Evolutionary conservation across 2,888 invertebrate genomes (phyloP).

Genomic region (Cheilosia vulpina): DNA sequence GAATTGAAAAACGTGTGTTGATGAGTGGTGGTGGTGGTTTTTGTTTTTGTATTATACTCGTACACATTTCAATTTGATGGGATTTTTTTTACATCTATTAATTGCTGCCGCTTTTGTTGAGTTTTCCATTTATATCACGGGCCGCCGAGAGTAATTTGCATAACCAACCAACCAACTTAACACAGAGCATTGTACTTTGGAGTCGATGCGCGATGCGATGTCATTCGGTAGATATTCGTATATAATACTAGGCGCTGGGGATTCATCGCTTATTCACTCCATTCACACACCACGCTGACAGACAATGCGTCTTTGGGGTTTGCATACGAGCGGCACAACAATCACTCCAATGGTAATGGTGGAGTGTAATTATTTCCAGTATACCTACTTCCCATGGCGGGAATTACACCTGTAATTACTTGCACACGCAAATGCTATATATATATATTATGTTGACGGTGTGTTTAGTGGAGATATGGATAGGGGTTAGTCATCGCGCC

Average conservation of each 20-base stretch:
- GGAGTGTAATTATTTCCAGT: conserved; percentile 56
- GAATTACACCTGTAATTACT: conserved; percentile 65
- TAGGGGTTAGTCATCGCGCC: conserved; percentile 31
- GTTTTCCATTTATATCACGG: conserved; percentile 38
- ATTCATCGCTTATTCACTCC: conserved; percentile 41
- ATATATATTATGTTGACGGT: conserved; percentile 4
- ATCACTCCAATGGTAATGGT: conserved; percentile 1
- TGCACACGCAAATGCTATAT: conserved; percentile 43
- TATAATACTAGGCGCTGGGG: conserved; percentile 6
- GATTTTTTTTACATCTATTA: conserved; percentile 36
- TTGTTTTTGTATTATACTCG: not conserved
- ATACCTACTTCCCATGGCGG: conserved; percentile 11
- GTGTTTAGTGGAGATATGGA: not conserved
- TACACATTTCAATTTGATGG: conserved; percentile 16
- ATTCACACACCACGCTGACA: conserved; percentile 25
- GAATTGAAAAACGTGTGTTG: conserved; percentile 8
- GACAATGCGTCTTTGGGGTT: conserved; percentile 37
- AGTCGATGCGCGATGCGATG: conserved; percentile 34
- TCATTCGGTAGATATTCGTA: conserved; percentile 13
- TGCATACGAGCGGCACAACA: not conserved
- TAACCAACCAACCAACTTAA: conserved; percentile 49
- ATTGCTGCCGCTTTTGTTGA: conserved; percentile 48
- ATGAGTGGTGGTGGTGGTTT: not conserved
- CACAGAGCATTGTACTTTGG: conserved; percentile 60
- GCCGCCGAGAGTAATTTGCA: conserved; percentile 53